Evolutionary conservation across 2,888 invertebrate species (phyloP).

Genomic region (Odontocolon sp.): DNA sequence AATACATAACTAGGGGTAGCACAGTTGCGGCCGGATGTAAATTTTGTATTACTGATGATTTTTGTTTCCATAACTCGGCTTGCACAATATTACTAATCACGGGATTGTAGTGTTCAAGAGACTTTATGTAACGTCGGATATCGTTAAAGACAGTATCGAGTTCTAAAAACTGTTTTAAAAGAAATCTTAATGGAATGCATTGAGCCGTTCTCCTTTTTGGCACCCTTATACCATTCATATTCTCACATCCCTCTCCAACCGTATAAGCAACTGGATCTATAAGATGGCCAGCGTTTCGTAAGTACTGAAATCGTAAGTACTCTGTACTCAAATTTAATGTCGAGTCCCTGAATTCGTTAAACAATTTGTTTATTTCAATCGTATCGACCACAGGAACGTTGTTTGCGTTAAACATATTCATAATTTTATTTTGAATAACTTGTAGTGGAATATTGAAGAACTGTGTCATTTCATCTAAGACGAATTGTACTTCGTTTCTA

Average conservation of each 20-base stretch:
- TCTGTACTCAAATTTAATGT: background rate
- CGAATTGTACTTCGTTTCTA: background rate
- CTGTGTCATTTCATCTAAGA: background rate
- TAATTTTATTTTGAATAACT: background rate
- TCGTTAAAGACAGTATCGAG: background rate
- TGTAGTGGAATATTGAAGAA: background rate
- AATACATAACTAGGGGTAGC: conserved; percentile 15
- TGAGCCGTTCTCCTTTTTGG: conserved; percentile 2
- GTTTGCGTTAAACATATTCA: conserved; percentile 1
- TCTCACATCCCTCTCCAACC: background rate
- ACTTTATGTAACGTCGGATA: background rate
- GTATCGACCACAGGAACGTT: background rate
- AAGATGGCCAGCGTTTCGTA: background rate
- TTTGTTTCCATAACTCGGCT: conserved; percentile 23
- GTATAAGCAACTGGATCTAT: conserved; percentile 11
- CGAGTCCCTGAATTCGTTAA: background rate
- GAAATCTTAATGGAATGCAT: conserved; percentile 12
- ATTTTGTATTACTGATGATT: background rate
- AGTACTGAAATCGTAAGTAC: conserved; percentile 7
- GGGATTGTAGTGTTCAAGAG: background rate
- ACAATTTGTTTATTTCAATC: background rate
- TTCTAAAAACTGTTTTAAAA: conserved; percentile 15
- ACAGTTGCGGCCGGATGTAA: background rate
- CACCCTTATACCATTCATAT: background rate
- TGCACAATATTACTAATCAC: conserved; percentile 12